phyloP scores from a whole-genome alignment of 2,113 vertebrate species.

The Chascanopsetta lugubris region DNA sequence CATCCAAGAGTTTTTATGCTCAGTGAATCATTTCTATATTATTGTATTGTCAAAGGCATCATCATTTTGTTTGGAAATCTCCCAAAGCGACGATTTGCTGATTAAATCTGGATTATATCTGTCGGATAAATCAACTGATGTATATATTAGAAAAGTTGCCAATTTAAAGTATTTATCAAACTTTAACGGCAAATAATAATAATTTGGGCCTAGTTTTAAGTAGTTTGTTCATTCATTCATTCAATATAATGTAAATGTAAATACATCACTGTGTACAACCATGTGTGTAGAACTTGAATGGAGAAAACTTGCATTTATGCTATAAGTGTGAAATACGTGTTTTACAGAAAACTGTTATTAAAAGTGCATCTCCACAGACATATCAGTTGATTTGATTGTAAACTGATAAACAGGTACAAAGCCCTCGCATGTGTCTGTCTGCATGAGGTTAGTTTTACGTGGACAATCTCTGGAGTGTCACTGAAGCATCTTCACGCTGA shows the following conservation, averaged over 20 bases:
- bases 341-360: too few species aligned
- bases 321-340: too few species aligned
- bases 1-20: not conserved
- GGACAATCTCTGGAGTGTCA: conserved; percentile 27
- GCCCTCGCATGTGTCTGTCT: not conserved
- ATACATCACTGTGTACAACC: too few species aligned
- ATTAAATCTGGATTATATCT: not conserved
- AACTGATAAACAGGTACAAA: not conserved
- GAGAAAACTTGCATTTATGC: too few species aligned
- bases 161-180: not conserved
- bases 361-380: too few species aligned
- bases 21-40: not conserved
- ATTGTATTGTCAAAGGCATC: too few species aligned
- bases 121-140: too few species aligned
- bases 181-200: not conserved
- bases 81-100: not conserved
- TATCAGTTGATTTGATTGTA: not conserved
- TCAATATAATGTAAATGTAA: too few species aligned
- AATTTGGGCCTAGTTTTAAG: not conserved
- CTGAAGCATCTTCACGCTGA: conserved; percentile 44
- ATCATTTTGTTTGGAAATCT: not conserved
- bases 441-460: not conserved
- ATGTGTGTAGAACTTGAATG: too few species aligned
- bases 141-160: too few species aligned
- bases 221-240: too few species aligned